Evolutionary conservation across 1,140 invertebrate genomes (phyloP), one percentile per base, ranked within the genome.

Genomic region (Rhagoletis zephyria): DNA sequence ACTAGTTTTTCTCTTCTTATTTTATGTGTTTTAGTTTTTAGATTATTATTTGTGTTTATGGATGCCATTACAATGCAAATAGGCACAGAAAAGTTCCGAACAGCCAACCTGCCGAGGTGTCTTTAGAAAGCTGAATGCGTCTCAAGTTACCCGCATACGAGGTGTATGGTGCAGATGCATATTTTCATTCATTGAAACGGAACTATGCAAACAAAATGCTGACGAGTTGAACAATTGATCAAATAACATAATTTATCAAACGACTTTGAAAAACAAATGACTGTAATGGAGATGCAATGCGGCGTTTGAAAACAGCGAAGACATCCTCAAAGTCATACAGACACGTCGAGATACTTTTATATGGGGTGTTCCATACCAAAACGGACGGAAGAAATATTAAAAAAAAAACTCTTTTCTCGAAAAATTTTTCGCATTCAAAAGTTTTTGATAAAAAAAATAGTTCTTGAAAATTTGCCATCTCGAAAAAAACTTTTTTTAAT

Each of bases 201-300:
- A 81, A 81, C 74, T 30, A 16, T 12, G 19, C 74, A 45, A 81
- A 81, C 74, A 81, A 63, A 4, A 30, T 30, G 85, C 61, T 59
- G 87, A 85, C 81, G 88, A 90, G 81, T 87, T 90, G 90, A 91
- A 91, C 90, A 91, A 91, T 91, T 91, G 90, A 91, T 91, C 90
- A 91, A 91, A 91, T 91, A 91, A 90, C 90, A 91, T 91, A 91
- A 91, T 91, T 91, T 91, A 91, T 91, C 90, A 91, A 91, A 91
- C 90, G 90, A 91, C 90, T 91, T 91, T 91, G 90, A 89, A 59
- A 61, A 40, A 61, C 59, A 87, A 77, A 77, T 77, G n/a, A 16
- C 70, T 64, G 63, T 64, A 16, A n/a, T 64, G 4, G 4, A n/a
- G 9, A 16, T n/a, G 63, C 16, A 30, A 30, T 30, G 30, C 90